Evolutionary conservation across 2,113 vertebrate genomes (phyloP).

Genomic region (Neomonachus schauinslandi): DNA sequence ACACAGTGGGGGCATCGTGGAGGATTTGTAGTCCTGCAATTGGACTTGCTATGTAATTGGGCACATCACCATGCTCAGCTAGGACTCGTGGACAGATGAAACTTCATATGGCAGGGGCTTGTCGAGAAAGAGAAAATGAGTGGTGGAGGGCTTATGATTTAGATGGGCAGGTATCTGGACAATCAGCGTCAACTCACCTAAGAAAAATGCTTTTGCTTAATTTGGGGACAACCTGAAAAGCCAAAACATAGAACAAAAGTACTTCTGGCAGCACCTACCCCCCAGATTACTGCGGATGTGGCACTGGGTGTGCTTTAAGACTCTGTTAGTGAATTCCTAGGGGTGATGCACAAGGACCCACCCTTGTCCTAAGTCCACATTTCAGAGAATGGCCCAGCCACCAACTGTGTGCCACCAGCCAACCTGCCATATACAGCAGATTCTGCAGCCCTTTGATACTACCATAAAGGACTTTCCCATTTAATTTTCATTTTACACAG

Average conservation of each 20-base stretch:
- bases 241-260: neutral
- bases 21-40: rapidly evolving
- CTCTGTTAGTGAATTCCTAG: no score
- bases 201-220: neutral
- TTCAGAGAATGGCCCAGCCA: neutral
- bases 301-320: neutral
- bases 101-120: neutral
- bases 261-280: neutral
- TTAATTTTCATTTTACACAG: neutral
- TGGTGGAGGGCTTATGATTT: neutral
- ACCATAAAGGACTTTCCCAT: neutral
- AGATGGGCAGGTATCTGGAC: neutral
- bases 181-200: neutral
- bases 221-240: neutral
- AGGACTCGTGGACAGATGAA: neutral
- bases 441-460: neutral
- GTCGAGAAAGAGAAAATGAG: neutral
- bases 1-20: rapidly evolving
- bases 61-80: rapidly evolving
- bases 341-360: neutral
- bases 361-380: neutral
- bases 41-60: neutral
- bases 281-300: neutral
- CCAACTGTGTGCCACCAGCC: neutral
- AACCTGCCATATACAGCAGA: no score